Percentiles rank a stretch among this genome's conserved stretches.
phyloP scores from a whole-genome alignment of 2,797 vertebrate species.

The Hoplostethus atlanticus region DNA sequence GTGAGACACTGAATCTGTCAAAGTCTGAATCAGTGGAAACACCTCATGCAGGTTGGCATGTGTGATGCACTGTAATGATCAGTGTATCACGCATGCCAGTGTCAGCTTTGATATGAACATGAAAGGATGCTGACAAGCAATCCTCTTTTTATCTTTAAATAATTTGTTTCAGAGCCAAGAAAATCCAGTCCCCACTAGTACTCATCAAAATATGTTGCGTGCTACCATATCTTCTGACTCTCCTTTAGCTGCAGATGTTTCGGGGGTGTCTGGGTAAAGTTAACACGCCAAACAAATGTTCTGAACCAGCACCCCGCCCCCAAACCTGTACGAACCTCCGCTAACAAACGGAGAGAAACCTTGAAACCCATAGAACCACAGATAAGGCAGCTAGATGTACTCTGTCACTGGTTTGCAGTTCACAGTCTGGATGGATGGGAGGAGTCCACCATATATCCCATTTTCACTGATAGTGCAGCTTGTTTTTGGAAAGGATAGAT shows the following conservation, averaged over 20 bases:
- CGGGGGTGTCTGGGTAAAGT: conserved; percentile 6
- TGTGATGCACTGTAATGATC: conserved; percentile 34
- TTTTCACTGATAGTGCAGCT: conserved; percentile 46
- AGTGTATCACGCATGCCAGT: neutral
- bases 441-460: conserved; percentile 41
- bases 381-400: conserved; percentile 53
- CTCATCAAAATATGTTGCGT: conserved; percentile 40
- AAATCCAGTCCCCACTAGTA: conserved; percentile 27
- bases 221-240: conserved; percentile 33
- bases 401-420: conserved; percentile 39
- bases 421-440: conserved; percentile 34
- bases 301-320: neutral
- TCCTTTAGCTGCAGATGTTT: conserved; percentile 43
- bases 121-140: conserved; percentile 1
- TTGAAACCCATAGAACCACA: conserved; percentile 41
- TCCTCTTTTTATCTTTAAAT: neutral
- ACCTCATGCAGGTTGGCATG: conserved; percentile 22
- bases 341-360: conserved; percentile 52
- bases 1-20: conserved; percentile 17
- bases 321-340: conserved; percentile 7
- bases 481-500: conserved; percentile 45
- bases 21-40: conserved; percentile 22
- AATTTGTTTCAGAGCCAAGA: conserved; percentile 16
- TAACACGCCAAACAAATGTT: conserved; percentile 18
- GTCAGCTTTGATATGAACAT: conserved; percentile 23